Conservation (phyloP, 2,888 invertebrate genomes). For the Sinohyriopsis cumingii region DNA sequence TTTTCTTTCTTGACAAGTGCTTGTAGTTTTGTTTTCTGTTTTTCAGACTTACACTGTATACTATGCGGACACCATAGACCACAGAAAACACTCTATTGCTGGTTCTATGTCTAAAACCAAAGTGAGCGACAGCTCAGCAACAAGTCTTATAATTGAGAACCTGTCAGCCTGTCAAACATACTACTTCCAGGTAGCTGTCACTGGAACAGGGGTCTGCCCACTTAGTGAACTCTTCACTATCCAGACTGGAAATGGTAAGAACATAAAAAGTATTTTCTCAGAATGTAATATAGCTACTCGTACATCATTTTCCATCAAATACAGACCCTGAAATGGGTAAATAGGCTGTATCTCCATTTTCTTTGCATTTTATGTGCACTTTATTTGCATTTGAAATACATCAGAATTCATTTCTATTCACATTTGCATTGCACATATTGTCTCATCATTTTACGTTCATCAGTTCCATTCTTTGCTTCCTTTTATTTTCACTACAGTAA, state of each 20-base stretch:
- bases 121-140: constrained; percentile 14
- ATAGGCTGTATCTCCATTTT: too few species aligned
- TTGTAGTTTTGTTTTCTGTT: constrained; percentile 2
- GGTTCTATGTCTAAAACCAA: neutral
- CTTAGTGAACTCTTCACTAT: constrained; percentile 10
- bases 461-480: too few species aligned
- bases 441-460: too few species aligned
- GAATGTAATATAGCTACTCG: too few species aligned
- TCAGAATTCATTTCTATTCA: too few species aligned
- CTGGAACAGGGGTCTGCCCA: constrained; percentile 29
- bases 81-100: constrained; percentile 24
- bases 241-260: constrained; percentile 34
- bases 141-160: constrained; percentile 14
- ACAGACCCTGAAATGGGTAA: too few species aligned
- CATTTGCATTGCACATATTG: too few species aligned
- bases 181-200: constrained; percentile 43
- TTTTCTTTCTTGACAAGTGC: neutral
- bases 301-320: too few species aligned
- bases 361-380: neutral
- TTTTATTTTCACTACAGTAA: too few species aligned
- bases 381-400: too few species aligned
- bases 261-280: too few species aligned
- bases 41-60: constrained; percentile 47
- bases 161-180: constrained; percentile 53
- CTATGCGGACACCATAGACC: constrained; percentile 32